Base-by-base conservation (phyloP, 2,888 invertebrate species). In the Thelaira solivaga region DNA sequence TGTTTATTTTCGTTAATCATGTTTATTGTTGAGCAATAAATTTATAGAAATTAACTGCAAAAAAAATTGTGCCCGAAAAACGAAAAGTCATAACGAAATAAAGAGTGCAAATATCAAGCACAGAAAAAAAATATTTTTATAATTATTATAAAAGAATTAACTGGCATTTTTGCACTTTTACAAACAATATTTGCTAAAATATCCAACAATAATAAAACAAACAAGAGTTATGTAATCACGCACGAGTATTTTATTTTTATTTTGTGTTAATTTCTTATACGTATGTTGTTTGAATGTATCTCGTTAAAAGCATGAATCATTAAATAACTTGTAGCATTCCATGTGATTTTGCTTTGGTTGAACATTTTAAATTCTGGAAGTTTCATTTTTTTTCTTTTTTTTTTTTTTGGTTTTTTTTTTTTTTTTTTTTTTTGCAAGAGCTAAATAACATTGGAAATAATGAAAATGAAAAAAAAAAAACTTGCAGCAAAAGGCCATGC, bases 111-210 rank as follows among this genome's bases (percentile, higher is more conserved):
- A 65, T 13, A 11, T 18, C 11, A 43, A 59, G 10, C 16, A 47
- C 24, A 51, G 6, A 26, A 41, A 18, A 5, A 24, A 45, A 20
- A 43, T 11, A 34, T 47, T 22, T 20, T 5, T 24, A 22, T 36
- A 31, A 41, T 59, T 49, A 68, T 57, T 68, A 47, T 59, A 57
- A 68, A 68, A 68, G 68, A 68, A 68, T 68, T 59, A 47, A 68
- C 57, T 49, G 47, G 47, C 11, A 26, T 47, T 57, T 67, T 67
- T 67, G 55, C 67, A 55, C 45, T 47, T 13, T 55, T 41, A 26
- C 51, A n/a, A 41, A 41, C 8, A 45, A 41, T 64, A 51, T 49
- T 49, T 13, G 20, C 18, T 22, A 62, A 13, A 47, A 34, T 29
- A n/a, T 22, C 10, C 41, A 41, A 6, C n/a, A 53, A 36, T 36